Conservation (phyloP, 1,140 invertebrate species). For the Neoseiulus cucumeris region DNA sequence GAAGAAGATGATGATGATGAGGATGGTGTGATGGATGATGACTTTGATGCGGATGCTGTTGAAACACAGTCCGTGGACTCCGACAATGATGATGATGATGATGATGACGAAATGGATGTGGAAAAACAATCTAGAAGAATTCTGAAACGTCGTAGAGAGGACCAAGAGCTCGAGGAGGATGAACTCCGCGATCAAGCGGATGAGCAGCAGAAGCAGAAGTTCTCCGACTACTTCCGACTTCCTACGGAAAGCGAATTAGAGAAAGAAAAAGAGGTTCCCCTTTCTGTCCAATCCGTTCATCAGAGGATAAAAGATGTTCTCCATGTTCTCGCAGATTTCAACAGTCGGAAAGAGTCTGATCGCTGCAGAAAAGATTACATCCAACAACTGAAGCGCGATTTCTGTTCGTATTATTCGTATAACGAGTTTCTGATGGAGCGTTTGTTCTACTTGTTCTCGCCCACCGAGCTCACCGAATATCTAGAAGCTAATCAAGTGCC, state of each 20-base stretch:
- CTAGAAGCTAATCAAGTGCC: conserved; percentile 90
- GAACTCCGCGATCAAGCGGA: neutral
- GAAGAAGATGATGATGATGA: conserved; percentile 16
- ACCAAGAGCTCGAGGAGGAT: neutral
- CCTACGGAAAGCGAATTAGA: conserved; percentile 41
- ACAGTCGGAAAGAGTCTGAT: conserved; percentile 42
- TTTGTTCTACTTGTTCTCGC: conserved; percentile 76
- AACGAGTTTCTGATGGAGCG: conserved; percentile 88
- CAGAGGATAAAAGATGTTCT: conserved; percentile 75
- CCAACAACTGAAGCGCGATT: conserved; percentile 52
- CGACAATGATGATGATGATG: neutral
- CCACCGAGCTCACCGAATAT: conserved; percentile 75
- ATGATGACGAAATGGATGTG: neutral
- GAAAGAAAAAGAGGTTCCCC: conserved; percentile 22
- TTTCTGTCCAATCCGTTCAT: conserved; percentile 60
- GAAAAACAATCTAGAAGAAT: neutral
- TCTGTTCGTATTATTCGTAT: conserved; percentile 90
- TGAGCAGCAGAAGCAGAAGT: conserved; percentile 36
- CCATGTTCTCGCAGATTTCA: conserved; percentile 72
- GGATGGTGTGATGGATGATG: conserved; percentile 31
- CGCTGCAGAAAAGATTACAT: conserved; percentile 62
- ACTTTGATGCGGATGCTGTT: conserved; percentile 15
- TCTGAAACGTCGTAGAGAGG: neutral
- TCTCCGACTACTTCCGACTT: conserved; percentile 45
- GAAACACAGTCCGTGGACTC: too few species aligned